Conservation (phyloP, 2,113 vertebrate genomes). For the Copsychus sechellarum region DNA sequence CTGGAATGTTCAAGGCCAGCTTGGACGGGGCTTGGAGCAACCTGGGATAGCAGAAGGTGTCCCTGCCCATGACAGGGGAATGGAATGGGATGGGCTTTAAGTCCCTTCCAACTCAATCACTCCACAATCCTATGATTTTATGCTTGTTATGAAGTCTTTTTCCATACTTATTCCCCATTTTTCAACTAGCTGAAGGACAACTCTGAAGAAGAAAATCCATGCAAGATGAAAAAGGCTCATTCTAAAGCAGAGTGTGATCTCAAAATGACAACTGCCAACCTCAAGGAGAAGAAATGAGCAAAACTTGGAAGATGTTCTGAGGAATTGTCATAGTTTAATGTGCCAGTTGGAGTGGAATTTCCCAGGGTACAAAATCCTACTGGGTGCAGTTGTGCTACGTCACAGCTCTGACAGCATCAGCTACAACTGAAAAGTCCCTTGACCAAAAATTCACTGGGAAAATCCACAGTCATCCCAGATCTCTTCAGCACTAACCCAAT, state of each 20-base stretch:
- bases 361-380: not conserved
- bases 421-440: not conserved
- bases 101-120: not conserved
- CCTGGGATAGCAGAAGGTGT: not conserved
- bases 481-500: not conserved
- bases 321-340: slow-evolving; percentile 37
- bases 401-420: not conserved
- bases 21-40: not conserved
- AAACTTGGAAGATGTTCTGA: slow-evolving; percentile 74
- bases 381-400: not conserved
- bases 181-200: slow-evolving; percentile 65
- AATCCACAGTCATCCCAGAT: not conserved
- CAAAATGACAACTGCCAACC: slow-evolving; percentile 71
- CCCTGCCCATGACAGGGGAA: rapidly evolving
- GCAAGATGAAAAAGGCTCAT: slow-evolving; percentile 72
- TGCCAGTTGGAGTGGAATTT: not conserved
- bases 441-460: not conserved
- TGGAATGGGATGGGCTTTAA: not conserved
- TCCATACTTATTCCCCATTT: not conserved
- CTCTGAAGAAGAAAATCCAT: slow-evolving; percentile 72
- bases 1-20: not conserved
- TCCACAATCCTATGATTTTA: not conserved
- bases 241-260: slow-evolving; percentile 73
- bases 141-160: not conserved
- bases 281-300: slow-evolving; percentile 70